Percentiles rank a stretch among this genome's conserved stretches.
These are phyloP conservation scores for Tor tambroides DNA, from an alignment of 2,113 vertebrate genomes.

Conservation along the genomic window DNA sequence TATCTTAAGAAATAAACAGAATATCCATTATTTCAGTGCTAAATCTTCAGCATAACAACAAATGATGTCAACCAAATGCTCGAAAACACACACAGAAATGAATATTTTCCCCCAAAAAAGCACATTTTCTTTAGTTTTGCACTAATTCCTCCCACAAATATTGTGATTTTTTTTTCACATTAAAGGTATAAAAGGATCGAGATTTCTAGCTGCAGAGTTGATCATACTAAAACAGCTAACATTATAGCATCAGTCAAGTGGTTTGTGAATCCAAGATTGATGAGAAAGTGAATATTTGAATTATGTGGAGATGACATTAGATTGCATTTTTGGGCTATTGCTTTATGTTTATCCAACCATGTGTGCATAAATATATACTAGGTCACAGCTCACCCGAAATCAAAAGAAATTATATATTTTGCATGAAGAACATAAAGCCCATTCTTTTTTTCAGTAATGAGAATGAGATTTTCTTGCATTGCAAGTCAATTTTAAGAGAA, in stretches of 20 bases:
- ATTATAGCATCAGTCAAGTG: background rate
- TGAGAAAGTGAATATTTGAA: background rate
- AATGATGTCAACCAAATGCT: background rate
- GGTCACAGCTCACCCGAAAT: background rate
- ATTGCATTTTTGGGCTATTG: background rate
- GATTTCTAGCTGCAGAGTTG: background rate
- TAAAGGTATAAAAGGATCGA: background rate
- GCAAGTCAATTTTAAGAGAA: background rate
- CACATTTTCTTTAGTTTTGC: constrained; percentile 10
- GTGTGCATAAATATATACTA: background rate
- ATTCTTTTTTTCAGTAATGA: background rate
- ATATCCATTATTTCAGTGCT: background rate
- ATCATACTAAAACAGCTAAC: background rate
- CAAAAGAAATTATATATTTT: background rate
- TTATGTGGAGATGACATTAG: background rate
- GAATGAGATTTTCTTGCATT: background rate
- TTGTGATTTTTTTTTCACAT: constrained; percentile 6
- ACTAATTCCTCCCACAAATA: background rate
- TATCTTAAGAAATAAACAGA: constrained; percentile 3
- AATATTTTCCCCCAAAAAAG: constrained; percentile 7
- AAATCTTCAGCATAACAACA: background rate
- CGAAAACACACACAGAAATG: background rate
- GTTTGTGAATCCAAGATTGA: background rate
- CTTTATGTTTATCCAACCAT: background rate
- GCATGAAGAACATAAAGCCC: background rate